Percentiles rank a stretch among this genome's conserved stretches.
Conservation (phyloP, 1,140 invertebrate genomes). For the Apolygus lucorum region DNA sequence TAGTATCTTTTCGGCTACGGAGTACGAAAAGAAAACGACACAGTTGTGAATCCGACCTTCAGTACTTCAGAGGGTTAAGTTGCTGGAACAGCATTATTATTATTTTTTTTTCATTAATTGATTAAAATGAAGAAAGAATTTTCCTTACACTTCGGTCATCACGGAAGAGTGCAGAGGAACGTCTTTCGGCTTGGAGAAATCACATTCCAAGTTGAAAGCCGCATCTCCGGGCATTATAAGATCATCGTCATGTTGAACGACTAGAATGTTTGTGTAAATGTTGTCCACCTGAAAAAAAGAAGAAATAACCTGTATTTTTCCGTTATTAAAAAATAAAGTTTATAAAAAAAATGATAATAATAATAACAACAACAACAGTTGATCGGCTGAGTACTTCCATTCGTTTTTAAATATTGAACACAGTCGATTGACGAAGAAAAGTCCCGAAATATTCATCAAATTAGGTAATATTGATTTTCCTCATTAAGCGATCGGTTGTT, state of each 20-base stretch:
- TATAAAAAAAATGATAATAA: too few species aligned
- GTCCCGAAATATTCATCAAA: too few species aligned
- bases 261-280: conserved; percentile 47
- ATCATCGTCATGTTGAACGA: conserved; percentile 53
- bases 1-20: too few species aligned
- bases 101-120: not conserved
- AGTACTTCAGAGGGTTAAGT: not conserved
- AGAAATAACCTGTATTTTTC: too few species aligned
- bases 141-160: conserved; percentile 36
- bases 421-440: too few species aligned
- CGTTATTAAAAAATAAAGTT: too few species aligned
- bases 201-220: conserved; percentile 51
- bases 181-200: conserved; percentile 45
- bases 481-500: too few species aligned
- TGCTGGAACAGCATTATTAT: not conserved
- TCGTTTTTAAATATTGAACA: too few species aligned
- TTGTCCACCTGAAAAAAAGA: conserved; percentile 41
- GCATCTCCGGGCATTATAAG: conserved; percentile 53
- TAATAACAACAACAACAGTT: too few species aligned
- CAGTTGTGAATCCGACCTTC: not conserved
- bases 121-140: not conserved
- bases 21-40: not conserved
- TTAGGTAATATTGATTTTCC: too few species aligned
- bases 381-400: too few species aligned
- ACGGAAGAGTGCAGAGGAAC: conserved; percentile 41